Evolutionary conservation across 2,797 vertebrate species (phyloP).

Genomic region (Thripadectes ignobilis): DNA sequence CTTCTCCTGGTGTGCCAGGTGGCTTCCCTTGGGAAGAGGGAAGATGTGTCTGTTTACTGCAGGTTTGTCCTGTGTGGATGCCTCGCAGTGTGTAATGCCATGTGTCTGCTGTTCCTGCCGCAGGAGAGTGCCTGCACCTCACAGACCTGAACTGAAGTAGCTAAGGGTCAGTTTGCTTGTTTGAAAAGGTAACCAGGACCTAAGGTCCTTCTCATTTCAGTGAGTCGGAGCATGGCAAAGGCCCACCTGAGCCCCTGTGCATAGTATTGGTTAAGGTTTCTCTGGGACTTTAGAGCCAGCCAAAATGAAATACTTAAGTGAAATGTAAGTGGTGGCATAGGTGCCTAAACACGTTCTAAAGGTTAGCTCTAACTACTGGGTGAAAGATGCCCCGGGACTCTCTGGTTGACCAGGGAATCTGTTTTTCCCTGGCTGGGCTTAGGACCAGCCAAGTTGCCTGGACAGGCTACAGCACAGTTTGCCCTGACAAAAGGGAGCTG

Average conservation of each 20-base stretch:
- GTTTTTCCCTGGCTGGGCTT: background rate
- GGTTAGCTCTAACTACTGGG: background rate
- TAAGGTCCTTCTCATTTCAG: background rate
- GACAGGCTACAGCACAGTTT: background rate
- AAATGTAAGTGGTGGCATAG: background rate
- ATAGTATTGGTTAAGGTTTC: background rate
- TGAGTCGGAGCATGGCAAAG: background rate
- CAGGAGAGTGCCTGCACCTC: background rate
- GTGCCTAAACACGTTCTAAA: background rate
- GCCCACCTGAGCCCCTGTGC: background rate
- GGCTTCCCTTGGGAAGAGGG: background rate
- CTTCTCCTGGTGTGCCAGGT: background rate
- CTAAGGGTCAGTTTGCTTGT: background rate
- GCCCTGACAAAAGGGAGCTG: rapidly evolving
- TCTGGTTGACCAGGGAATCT: background rate
- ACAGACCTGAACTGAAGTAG: background rate
- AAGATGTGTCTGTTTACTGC: background rate
- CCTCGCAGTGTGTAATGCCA: rapidly evolving
- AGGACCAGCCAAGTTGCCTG: background rate
- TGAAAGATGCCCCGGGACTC: background rate
- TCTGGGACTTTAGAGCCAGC: background rate
- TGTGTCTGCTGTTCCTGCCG: background rate
- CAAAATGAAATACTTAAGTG: background rate
- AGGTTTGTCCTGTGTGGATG: background rate
- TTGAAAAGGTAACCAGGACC: background rate